Evolutionary conservation across 2,113 vertebrate genomes (phyloP), one percentile per base, ranked within the genome.

Genomic region (Alces alces): DNA sequence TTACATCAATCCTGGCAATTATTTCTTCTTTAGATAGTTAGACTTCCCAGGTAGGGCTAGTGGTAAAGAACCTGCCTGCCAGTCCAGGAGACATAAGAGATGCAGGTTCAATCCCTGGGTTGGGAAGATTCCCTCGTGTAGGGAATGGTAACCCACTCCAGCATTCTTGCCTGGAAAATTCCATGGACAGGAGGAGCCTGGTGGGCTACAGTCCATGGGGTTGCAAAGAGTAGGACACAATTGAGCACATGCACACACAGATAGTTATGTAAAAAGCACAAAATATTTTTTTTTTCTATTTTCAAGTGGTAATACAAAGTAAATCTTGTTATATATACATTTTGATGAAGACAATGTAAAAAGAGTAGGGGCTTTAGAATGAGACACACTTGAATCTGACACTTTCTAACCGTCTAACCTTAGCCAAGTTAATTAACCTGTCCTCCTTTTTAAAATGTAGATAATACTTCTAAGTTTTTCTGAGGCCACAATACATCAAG

Each of bases 391-490:
- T 50, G 25, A 91, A 39, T 89, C 50, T 61, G 43, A 28, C 7
- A 50, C 55, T 58, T 91, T 86, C 47, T 89, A 91, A 83, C 52
- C 92, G 5, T 89, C 36, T 88, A 14, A 94, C 19, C 33, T 93
- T 94, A 92, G 50, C 3, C 21, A 21, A 91, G 64, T 95, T 91
- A 94, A 83, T 76, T 90, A 84, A 94, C 70, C 45, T 95, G 52
- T 64, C 82, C 17, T 97, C 66, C n/a, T 86, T n/a, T 89, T 96
- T 87, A 76, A 95, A 96, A 89, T 39, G 70, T 96, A 39, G 78
- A 57, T 89, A 86, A 73, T 66, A 60, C 47, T 57, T 88, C 57
- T 43, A 43, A 10, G 55, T 47, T 70, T 70, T 96, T 89, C 83
- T 66, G 50, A 95, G 28, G 94, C 8, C 36, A 21, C 43, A 88